Evolutionary conservation across 2,888 invertebrate genomes (phyloP), one percentile per base, ranked within the genome.

Genomic region (Meiosimyza platycephala): DNA sequence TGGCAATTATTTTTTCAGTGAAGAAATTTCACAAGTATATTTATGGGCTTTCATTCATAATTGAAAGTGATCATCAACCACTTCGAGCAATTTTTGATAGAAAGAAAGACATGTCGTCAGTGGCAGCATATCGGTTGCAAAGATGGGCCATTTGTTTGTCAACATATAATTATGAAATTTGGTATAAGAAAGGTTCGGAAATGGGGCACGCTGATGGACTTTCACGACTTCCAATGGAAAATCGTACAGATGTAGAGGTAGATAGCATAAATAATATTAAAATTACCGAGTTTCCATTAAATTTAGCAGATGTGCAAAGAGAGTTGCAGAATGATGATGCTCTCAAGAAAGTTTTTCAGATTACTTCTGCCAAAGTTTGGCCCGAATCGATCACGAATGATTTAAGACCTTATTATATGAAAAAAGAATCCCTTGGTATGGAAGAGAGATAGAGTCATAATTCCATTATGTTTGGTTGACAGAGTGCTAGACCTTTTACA

Each of bases 171-270:
- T 69, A 40, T 16, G 16, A 16, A 15, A 48, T 59, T 13, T 2
- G 6, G 1, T 59, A 69, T 59, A 48, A 22, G 48, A 72, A 54
- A 40, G 55, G 3, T 60, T 22, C 72, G 33, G 33, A 65, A 40
- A 72, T 74, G 72, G 48, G 52, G 33, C 59, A 74, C 57, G 74
- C 70, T 18, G 72, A 72, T 50, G 60, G 47, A 9, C 55, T 74
- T 5, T 72, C 70, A 15, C 59, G 74, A 28, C 51, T 74, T 16
- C 74, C 74, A 2, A 12, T 74, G 33, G 22, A 60, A 16, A 12
- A 60, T 18, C 33, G 52, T 22, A 74, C 72, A 1, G 55, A 60
- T 16, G 13, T 72, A 50, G 73, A 73, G 33, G 54, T 54, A 9
- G 55, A 28, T 2, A 28, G 68, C 13, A 72, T 63, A 54, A 72